Evolutionary conservation across 23 tunicate species (phyloP).

Genomic region (Botrylloides violaceus): DNA sequence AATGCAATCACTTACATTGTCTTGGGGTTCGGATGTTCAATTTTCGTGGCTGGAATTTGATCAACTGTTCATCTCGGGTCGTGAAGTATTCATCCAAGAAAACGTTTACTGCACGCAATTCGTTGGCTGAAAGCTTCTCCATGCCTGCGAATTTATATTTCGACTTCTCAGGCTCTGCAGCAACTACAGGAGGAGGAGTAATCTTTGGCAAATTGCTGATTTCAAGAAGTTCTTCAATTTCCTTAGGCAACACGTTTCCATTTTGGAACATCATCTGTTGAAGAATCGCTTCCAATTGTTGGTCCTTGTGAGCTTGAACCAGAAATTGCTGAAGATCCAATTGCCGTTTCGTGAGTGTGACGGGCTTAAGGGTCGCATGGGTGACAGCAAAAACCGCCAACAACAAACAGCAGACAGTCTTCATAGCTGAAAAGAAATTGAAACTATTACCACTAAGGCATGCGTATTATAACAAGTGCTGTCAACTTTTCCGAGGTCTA

Average conservation of each 20-base stretch:
- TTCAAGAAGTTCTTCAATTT: not conserved
- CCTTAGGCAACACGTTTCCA: not conserved
- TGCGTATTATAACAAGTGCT: no score
- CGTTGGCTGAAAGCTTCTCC: not conserved
- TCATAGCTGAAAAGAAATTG: not conserved
- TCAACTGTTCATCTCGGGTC: not conserved
- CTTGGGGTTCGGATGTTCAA: not conserved
- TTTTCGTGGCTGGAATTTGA: not conserved
- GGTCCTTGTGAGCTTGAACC: not conserved
- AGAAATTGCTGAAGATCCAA: not conserved
- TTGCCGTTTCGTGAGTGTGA: not conserved
- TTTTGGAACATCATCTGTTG: not conserved
- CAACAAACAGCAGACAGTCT: not conserved
- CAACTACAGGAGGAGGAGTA: not conserved
- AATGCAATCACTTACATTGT: not conserved
- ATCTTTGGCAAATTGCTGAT: not conserved
- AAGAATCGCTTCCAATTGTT: not conserved
- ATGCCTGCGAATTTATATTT: not conserved
- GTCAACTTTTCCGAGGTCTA: no score
- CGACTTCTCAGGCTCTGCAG: not conserved
- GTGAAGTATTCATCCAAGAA: not conserved
- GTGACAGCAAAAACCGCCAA: not conserved
- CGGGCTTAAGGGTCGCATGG: not conserved
- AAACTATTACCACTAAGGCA: no score
- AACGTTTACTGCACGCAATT: not conserved